Base-by-base conservation (phyloP, 2,888 invertebrate species). In the Diabrotica balteata region DNA sequence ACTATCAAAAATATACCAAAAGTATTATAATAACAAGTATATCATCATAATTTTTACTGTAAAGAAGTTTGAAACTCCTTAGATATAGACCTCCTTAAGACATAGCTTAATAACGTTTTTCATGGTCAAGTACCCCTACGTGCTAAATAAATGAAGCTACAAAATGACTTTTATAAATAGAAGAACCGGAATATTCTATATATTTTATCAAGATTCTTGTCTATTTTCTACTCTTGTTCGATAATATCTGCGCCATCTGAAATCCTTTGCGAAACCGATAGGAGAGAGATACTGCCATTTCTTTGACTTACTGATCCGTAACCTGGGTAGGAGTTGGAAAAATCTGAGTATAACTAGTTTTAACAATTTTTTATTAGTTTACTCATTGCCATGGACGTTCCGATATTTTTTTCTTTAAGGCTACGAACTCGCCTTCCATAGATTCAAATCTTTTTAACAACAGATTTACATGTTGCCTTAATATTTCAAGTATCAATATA, bases 241-340 rank as follows among this genome's bases (percentile, higher is more conserved):
- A 78, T 78, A 77, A 73, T 77, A 79, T 79, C 80, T 72, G 74
- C 75, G 75, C 75, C 75, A 74, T 77, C 71, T 73, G 74, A 76
- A 73, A 72, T 69, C 75, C 72, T 71, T 75, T 77, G 76, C 72
- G 77, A 76, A 80, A 78, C 78, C 75, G 80, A 81, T 80, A 79
- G 77, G 78, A 76, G 77, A 77, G 76, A 79, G 81, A 80, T 80
- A 80, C 78, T 80, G 80, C 80, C 80, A 80, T 80, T 80, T 80
- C 80, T 79, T 78, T 78, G 78, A 80, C 76, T 80, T 78, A 78
- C 73, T 80, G 78, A 79, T 78, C 79, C 79, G 79, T 80, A 78
- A 79, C 78, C 71, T 68, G 71, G 72, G 72, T 68, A 66, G 70
- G 73, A 73, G 69, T 68, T 65, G 66, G 66, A 72, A 74, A 73